These are phyloP conservation scores for Barnardius zonarius DNA, from an alignment of 2,113 vertebrate species.

Conservation along the genomic window DNA sequence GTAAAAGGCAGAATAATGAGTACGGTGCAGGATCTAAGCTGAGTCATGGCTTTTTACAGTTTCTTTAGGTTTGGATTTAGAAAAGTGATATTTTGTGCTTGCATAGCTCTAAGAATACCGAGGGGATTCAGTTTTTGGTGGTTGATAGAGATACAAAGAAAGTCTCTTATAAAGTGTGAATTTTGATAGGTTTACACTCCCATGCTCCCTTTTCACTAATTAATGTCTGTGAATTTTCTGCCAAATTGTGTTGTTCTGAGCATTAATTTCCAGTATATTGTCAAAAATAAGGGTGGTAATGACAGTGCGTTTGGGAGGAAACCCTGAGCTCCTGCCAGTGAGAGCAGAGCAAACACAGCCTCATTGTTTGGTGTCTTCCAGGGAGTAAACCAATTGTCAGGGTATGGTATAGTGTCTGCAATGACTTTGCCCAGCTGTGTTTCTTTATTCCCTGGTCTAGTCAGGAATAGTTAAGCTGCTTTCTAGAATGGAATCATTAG, in stretches of 20 bases:
- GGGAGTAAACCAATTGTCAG: not conserved
- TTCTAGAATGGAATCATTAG: not conserved
- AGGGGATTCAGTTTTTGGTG: not conserved
- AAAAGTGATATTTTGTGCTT: not conserved
- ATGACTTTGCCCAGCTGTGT: not conserved
- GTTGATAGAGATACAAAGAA: not conserved
- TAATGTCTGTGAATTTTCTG: not conserved
- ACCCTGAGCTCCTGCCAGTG: not conserved
- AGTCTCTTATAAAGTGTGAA: not conserved
- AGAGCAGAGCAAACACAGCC: not conserved
- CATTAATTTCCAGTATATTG: not conserved
- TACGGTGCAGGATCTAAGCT: not conserved
- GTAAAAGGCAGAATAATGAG: not conserved
- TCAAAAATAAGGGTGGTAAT: not conserved
- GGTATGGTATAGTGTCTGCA: not conserved
- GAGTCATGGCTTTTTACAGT: not conserved
- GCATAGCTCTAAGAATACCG: not conserved
- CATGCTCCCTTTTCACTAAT: not conserved
- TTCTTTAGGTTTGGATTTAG: not conserved
- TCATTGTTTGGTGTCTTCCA: constrained; percentile 18
- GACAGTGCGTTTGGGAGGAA: constrained; percentile 16
- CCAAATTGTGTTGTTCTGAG: not conserved
- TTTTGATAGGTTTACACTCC: not conserved
- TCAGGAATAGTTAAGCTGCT: not conserved
- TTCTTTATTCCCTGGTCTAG: not conserved